Evolutionary conservation across 2,797 vertebrate species (phyloP).

Genomic region (Spheniscus humboldti): DNA sequence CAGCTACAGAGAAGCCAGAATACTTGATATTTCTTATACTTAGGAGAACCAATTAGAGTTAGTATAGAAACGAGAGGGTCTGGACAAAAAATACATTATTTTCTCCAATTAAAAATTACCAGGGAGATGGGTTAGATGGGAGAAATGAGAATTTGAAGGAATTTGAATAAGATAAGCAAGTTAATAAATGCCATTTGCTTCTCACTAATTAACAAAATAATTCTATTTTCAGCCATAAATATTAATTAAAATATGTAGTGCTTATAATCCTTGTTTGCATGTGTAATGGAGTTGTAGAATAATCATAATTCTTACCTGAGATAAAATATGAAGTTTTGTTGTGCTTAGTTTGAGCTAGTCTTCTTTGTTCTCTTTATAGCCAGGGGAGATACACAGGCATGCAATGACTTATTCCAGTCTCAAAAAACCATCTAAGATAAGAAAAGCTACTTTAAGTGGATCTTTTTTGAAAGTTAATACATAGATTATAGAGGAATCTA

Average conservation of each 20-base stretch:
- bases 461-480: neutral
- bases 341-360: neutral
- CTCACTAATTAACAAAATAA: neutral
- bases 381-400: neutral
- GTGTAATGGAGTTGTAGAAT: neutral
- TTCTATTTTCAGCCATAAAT: neutral
- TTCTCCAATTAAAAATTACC: neutral
- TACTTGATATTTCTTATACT: neutral
- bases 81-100: neutral
- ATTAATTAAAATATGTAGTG: neutral
- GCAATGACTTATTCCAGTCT: neutral
- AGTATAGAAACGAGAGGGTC: neutral
- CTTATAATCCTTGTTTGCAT: neutral
- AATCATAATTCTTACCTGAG: neutral
- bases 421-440: neutral
- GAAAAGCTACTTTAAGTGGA: neutral
- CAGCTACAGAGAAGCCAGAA: neutral
- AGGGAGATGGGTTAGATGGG: neutral
- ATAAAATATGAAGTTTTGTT: neutral
- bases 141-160: neutral
- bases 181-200: neutral
- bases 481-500: neutral
- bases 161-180: neutral
- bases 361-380: neutral
- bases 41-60: neutral